Base-by-base conservation (phyloP, 1,140 invertebrate genomes). In the Drosophila elegans region DNA sequence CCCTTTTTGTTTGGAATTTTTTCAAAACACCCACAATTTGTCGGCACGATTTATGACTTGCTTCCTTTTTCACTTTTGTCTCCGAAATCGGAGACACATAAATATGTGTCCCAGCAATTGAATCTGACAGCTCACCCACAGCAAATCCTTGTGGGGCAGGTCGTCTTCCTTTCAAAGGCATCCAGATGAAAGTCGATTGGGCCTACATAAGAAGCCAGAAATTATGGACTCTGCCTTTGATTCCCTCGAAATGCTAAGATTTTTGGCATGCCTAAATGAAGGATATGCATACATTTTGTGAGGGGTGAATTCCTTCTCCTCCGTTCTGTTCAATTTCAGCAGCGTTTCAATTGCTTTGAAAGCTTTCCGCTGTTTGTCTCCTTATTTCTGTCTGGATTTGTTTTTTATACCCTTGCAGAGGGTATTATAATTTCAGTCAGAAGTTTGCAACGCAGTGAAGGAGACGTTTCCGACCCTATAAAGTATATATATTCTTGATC, bases 271-370 rank as follows among this genome's bases (percentile, higher is more conserved):
- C 64, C 56, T 7, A 41, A 51, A 48, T 48, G 51, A 69, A 48
- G 51, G 64, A 69, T 71, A 69, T 34, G 67, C 42, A 71, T 46
- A 71, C 42, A 71, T 56, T 56, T 69, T 13, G 11, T 11, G 27
- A 16, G 34, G 34, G n/a, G 34, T 5, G 51, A 36, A 39, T 68
- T 53, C 38, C 4, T 10, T 11, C 16, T 34, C 34, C 25, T 25
- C 29, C 29, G 16, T 51, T 42, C 49, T n/a, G 7, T 62, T 69
- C 27, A 34, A 39, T 56, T 52, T 38, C 36, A 29, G 27, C 42
- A 46, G 69, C 42, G 42, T 48, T 71, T 71, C 64, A 56, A 71
- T 71, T 71, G 49, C 34, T 55, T 25, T 42, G 52, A 71, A 71
- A 71, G 64, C 67, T 69, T 69, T 71, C 21, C 64, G 29, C 51